Conservation (phyloP, 2,797 vertebrate species). For the Oryzias dopingdopingensis region DNA sequence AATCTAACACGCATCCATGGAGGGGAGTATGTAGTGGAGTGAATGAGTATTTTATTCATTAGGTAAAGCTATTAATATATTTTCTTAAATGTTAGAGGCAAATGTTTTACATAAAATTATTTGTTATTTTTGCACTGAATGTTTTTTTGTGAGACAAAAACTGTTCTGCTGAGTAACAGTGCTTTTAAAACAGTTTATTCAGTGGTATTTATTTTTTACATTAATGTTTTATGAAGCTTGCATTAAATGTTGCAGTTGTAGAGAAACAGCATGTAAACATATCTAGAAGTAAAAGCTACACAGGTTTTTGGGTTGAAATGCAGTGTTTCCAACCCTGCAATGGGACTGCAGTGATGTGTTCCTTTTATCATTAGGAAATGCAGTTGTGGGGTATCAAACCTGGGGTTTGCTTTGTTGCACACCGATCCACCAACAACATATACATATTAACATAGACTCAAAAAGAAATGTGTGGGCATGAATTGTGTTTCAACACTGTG, state of each 20-base stretch:
- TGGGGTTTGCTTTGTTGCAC: conserved; percentile 27
- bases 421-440: conserved; percentile 47
- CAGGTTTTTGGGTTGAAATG: conserved; percentile 5
- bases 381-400: conserved; percentile 29
- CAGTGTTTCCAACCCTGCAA: conserved; percentile 15
- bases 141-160: too few species aligned
- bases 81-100: too few species aligned
- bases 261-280: conserved; percentile 25
- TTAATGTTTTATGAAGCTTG: conserved; percentile 57
- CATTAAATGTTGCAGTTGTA: conserved; percentile 23
- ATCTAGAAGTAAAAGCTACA: conserved; percentile 9
- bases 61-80: too few species aligned
- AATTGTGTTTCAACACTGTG: conserved; percentile 63
- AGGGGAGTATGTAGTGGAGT: too few species aligned
- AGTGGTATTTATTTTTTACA: conserved; percentile 35
- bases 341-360: conserved; percentile 41
- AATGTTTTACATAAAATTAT: too few species aligned
- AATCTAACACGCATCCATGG: too few species aligned
- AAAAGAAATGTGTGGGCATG: conserved; percentile 52
- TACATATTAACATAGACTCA: conserved; percentile 48
- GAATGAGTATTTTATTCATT: too few species aligned
- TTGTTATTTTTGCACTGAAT: too few species aligned
- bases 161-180: too few species aligned
- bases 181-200: too few species aligned
- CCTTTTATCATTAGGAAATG: conserved; percentile 40